These are phyloP conservation scores for Tachysurus fulvidraco DNA, from an alignment of 2,113 vertebrate species.

Conservation along the genomic window DNA sequence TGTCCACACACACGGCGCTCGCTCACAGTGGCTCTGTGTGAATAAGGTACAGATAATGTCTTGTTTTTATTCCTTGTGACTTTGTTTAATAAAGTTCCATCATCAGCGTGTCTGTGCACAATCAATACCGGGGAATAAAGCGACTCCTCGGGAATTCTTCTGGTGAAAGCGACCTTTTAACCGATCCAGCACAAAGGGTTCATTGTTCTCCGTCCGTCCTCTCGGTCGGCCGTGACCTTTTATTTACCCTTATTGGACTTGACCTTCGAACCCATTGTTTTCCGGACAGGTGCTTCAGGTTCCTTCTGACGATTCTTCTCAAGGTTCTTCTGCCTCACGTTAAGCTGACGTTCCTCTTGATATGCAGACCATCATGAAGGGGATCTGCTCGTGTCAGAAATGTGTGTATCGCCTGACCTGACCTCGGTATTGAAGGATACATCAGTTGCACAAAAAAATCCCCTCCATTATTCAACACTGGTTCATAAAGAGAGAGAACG, in stretches of 20 bases:
- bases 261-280: constrained; percentile 26
- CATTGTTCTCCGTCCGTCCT: constrained; percentile 36
- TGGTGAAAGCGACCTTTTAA: neutral
- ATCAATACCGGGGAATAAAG: neutral
- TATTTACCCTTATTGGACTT: constrained; percentile 27
- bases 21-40: constrained; percentile 21
- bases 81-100: constrained; percentile 72
- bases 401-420: neutral
- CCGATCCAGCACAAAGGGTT: neutral
- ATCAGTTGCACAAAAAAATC: neutral
- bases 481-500: constrained; percentile 35
- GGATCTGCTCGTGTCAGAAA: neutral
- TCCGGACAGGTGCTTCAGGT: constrained; percentile 54
- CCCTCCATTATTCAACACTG: constrained; percentile 40
- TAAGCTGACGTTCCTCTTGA: neutral
- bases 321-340: neutral
- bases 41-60: constrained; percentile 70
- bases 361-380: neutral
- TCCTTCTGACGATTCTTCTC: constrained; percentile 11
- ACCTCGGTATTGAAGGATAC: constrained; percentile 6
- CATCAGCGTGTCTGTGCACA: constrained; percentile 36
- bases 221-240: constrained; percentile 55
- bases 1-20: constrained; percentile 18
- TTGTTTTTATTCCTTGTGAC: constrained; percentile 59
- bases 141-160: neutral